Conservation (phyloP, 2,797 vertebrate genomes). For the Xenentodon cancila region DNA sequence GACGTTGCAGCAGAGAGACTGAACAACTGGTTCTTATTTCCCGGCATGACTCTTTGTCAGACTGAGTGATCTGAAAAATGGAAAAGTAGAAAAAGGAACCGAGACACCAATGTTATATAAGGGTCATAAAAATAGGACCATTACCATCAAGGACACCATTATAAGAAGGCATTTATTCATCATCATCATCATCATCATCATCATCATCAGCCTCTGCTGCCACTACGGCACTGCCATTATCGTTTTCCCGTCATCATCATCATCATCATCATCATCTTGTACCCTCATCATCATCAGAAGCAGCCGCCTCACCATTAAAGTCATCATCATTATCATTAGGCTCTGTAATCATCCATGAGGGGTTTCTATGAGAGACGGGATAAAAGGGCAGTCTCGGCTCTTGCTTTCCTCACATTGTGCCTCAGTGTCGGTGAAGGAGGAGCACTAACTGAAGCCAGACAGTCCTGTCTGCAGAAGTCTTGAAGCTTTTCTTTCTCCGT, state of each 20-base stretch:
- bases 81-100: constrained; percentile 70
- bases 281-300: constrained; percentile 69
- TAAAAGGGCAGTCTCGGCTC: constrained; percentile 75
- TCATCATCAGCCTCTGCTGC: constrained; percentile 73
- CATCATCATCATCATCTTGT: constrained; percentile 39
- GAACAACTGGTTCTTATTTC: constrained; percentile 48
- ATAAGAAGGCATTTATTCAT: constrained; percentile 81
- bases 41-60: constrained; percentile 67
- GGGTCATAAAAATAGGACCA: constrained; percentile 83
- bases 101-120: constrained; percentile 78
- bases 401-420: constrained; percentile 65
- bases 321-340: constrained; percentile 89
- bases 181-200: constrained; percentile 85
- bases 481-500: constrained; percentile 15
- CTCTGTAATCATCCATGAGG: constrained; percentile 82
- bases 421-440: constrained; percentile 40
- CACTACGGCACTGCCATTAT: constrained; percentile 78
- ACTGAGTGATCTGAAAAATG: constrained; percentile 70
- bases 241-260: constrained; percentile 74
- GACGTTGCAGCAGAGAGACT: no score
- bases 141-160: constrained; percentile 86
- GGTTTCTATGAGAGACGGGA: constrained; percentile 75
- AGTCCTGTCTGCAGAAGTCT: background rate
- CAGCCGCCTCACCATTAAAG: constrained; percentile 80
- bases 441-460: background rate